A percentile compares a stretch with the other conserved stretches of the same genome.
These are phyloP conservation scores for Lottia scabra DNA, from an alignment of 2,888 invertebrate species.

Conservation along the genomic window DNA sequence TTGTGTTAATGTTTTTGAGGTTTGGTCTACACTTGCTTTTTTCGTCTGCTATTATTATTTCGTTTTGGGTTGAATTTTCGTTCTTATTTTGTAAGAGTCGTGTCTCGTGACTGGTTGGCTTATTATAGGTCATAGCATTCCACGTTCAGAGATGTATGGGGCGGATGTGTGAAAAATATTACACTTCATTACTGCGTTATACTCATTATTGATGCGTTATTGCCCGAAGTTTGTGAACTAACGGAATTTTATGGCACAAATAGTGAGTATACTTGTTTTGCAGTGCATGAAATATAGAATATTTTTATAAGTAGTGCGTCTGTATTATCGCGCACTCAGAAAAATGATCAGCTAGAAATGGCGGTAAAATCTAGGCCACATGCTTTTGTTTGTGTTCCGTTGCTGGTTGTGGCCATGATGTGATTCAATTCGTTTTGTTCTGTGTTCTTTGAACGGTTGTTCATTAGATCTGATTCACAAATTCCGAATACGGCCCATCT, in stretches of 20 bases:
- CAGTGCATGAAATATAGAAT: too few relatives aligned
- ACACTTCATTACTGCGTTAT: background rate
- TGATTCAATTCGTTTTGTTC: too few relatives aligned
- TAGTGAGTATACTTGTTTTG: too few relatives aligned
- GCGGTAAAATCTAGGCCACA: conserved; percentile 29
- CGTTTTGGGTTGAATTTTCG: background rate
- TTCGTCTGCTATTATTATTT: background rate
- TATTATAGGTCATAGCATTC: background rate
- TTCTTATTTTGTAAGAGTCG: background rate
- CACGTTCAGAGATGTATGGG: background rate
- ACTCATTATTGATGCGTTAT: too few relatives aligned
- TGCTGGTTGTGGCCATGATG: background rate
- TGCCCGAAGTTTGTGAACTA: too few relatives aligned
- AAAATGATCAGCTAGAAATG: conserved; percentile 18
- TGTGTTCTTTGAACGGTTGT: too few relatives aligned
- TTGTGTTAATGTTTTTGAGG: too few relatives aligned
- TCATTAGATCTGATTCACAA: too few relatives aligned
- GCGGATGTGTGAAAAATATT: background rate
- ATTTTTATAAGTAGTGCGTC: background rate
- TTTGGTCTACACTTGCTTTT: too few relatives aligned
- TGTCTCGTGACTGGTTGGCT: conserved; percentile 1
- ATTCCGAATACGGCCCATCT: too few relatives aligned
- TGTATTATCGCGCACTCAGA: conserved; percentile 17
- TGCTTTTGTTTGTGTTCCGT: conserved; percentile 31
- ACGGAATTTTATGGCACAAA: too few relatives aligned